A percentile compares a stretch with the other conserved stretches of the same genome.
Evolutionary conservation across 2,888 invertebrate genomes (phyloP).

Genomic region (Periphyllus acericola): DNA sequence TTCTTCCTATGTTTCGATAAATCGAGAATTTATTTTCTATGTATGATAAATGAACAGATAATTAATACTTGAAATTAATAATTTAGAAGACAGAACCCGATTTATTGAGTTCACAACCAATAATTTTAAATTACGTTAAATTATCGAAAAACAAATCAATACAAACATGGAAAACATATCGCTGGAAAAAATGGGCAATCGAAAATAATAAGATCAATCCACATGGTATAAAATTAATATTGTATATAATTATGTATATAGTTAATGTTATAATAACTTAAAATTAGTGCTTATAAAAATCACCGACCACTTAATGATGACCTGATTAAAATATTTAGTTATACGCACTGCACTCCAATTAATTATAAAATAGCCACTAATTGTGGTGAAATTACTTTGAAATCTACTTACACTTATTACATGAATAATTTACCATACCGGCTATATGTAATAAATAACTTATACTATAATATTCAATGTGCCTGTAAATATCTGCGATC

Average conservation of each 20-base stretch:
- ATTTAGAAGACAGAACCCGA: neutral
- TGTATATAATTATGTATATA: neutral
- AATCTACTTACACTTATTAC: too few relatives aligned
- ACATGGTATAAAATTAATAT: conserved; percentile 25
- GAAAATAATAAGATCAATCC: conserved; percentile 31
- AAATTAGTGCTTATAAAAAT: neutral
- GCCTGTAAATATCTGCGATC: neutral
- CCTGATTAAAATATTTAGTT: neutral
- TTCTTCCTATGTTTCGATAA: too few relatives aligned
- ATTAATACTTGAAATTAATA: neutral
- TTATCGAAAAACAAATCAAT: conserved; percentile 29
- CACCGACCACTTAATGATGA: neutral
- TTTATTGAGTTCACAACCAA: neutral
- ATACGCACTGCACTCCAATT: neutral
- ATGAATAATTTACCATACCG: neutral
- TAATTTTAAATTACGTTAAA: conserved; percentile 33
- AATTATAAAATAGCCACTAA: neutral
- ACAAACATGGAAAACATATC: conserved; percentile 36
- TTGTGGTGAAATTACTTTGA: too few relatives aligned
- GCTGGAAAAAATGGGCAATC: conserved; percentile 46
- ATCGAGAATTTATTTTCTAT: too few relatives aligned
- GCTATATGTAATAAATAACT: neutral
- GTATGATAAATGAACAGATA: neutral
- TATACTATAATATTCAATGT: neutral
- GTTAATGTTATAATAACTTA: neutral